Base-by-base conservation (phyloP, 2,888 invertebrate species). In the Drosophila emarginata region DNA sequence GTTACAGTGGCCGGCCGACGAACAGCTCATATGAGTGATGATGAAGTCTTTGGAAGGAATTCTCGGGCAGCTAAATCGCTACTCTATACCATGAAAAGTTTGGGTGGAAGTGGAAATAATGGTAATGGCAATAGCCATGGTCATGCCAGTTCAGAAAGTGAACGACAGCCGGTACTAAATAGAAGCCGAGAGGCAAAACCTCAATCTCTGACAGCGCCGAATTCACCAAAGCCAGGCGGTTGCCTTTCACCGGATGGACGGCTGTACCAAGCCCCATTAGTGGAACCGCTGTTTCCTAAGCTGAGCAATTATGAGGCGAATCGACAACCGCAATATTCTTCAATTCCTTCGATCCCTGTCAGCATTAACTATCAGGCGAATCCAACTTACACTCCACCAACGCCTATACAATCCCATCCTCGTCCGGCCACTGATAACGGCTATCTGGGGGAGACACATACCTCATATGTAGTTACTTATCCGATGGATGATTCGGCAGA, bases 51-150 rank as follows among this genome's bases (percentile, higher is more conserved):
- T 56, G 92, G 90, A 7, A 89, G 90, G 21, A 93, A 93, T 78
- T 93, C 92, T 61, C 91, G 92, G 50, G 94, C 91, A 2, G 94
- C 93, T 9, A 92, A 93, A 51, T 93, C 90, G 73, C 80, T 94
- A 26, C 91, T 92, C 21, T 94, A 93, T 54, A 93, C 94, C 9
- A 93, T 95, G 80, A 94, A 94, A 87, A 93, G 93, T 80, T 89
- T 90, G 51, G 80, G 87, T 3, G 69, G 73, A 1, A 58, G 15
- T 6, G 40, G 23, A 32, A 32, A 32, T 32, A 32, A 32, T 32
- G 32, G 32, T 28, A 28, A 28, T 28, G 28, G 28, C 2, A 32
- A 32, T 32, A 32, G 32, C 1, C 32, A 9, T 11, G 32, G 9
- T 11, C 32, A 32, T 32, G 32, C 11, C 32, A 32, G 9, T 5